These are phyloP conservation scores for Crypturellus undulatus DNA, from an alignment of 2,113 vertebrate genomes.

Conservation along the genomic window DNA sequence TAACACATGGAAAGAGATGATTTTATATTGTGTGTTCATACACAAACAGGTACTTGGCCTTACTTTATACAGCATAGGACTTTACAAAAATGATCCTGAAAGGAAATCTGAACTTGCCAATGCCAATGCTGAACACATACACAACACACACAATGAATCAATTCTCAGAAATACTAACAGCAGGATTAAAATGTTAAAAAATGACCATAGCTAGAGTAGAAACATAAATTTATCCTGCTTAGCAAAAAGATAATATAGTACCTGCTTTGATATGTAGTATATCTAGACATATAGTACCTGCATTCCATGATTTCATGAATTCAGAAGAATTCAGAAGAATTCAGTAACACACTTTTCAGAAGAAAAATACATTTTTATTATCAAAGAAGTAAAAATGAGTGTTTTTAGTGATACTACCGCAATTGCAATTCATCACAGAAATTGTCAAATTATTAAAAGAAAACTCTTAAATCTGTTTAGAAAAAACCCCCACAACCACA, in stretches of 20 bases:
- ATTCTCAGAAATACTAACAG: not conserved
- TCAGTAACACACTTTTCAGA: no score
- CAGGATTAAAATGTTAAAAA: not conserved
- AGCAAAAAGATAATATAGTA: not conserved
- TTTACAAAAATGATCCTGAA: slow-evolving; percentile 18
- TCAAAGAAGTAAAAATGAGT: not conserved
- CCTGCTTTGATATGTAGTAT: not conserved
- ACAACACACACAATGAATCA: not conserved
- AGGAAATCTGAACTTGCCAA: not conserved
- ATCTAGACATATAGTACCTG: not conserved
- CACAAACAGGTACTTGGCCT: not conserved
- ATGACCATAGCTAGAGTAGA: not conserved
- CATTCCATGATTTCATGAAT: not conserved
- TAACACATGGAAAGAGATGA: not conserved
- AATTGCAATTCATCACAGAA: not conserved
- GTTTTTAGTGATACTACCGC: not conserved
- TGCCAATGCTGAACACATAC: not conserved
- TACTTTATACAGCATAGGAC: not conserved
- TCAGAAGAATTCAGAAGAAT: no score
- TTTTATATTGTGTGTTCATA: not conserved
- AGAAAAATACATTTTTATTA: no score
- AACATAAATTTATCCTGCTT: not conserved
- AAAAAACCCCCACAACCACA: accelerated
- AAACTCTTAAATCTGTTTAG: not conserved
- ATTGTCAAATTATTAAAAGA: not conserved